Base-by-base conservation (phyloP, 2,113 vertebrate genomes). In the Seriola dumerili region DNA sequence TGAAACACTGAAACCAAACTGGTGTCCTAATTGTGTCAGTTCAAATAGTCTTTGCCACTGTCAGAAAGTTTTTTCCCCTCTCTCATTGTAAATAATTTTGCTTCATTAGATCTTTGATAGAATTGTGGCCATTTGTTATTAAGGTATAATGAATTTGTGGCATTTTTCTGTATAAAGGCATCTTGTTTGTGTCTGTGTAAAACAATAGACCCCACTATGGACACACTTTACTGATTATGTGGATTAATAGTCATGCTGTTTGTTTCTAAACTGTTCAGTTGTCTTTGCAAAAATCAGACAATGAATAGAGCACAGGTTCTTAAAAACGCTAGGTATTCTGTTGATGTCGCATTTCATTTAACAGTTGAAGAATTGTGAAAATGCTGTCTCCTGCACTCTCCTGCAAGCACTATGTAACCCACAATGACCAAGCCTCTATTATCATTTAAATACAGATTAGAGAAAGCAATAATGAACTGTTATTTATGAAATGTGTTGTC, bases 401-500 rank as follows among this genome's bases (percentile, higher is more conserved):
- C 85, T 67, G 87, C 88, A 86, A 92, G 85, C 86, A 92, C 85
- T 88, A 79, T 82, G 79, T 89, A 89, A 91, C 74, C 85, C 58
- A 65, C 80, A 48, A 85, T 80, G 86, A 88, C 78, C 81, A 88
- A 80, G 77, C 78, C 74, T 82, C 75, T 87, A 72, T 89, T 91
- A 78, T 85, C 46, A 72, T 89, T 90, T 77, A 87, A 86, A 84
- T 79, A 89, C 81, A 65, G 80, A 85, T 92, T 88, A 90, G 89
- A 79, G 54, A 87, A 87, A 92, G 91, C 90, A 93, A 94, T 93
- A 94, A 93, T 81, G 19, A 90, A 76, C 66, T 89, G 81, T 89
- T 92, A 93, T 94, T 93, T 91, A 94, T 93, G 85, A 92, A 71
- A 76, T 88, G 90, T 92, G 80, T 65, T 84, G 77, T 91, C 73